Conservation (phyloP, 1,140 invertebrate species). For the Drosophila tsacasi region DNA sequence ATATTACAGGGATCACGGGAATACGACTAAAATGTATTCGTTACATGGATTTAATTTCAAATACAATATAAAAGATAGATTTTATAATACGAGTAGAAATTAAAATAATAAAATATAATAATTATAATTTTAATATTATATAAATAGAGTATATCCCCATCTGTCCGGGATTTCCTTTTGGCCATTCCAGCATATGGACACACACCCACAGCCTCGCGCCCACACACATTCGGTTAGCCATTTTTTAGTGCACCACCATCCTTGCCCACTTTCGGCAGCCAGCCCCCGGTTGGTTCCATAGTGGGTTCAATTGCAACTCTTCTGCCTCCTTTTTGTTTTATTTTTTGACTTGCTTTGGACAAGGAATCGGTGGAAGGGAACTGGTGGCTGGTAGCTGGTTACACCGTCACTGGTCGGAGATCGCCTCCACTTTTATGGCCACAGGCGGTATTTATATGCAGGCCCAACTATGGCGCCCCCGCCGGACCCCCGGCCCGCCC, state of each 20-base stretch:
- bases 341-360: background rate
- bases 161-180: background rate
- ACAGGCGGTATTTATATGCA: constrained; percentile 85
- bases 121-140: background rate
- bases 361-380: background rate
- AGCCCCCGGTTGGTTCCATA: constrained; percentile 16
- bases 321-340: background rate
- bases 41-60: too few species aligned
- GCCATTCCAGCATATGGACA: constrained; percentile 32
- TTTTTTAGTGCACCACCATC: constrained; percentile 73
- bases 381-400: constrained; percentile 41
- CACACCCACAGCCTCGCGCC: constrained; percentile 70
- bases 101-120: too few species aligned
- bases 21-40: too few species aligned
- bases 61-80: too few species aligned
- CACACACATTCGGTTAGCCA: constrained; percentile 82
- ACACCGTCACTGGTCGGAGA: constrained; percentile 70
- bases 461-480: constrained; percentile 65
- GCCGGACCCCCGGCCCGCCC: background rate
- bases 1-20: too few species aligned
- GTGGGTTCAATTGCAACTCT: constrained; percentile 42
- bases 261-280: constrained; percentile 10
- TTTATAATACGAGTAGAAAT: too few species aligned
- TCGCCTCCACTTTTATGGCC: constrained; percentile 85
- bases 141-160: background rate